Base-by-base conservation (phyloP, 2,797 vertebrate species). In the Microctenopoma lineatum region DNA sequence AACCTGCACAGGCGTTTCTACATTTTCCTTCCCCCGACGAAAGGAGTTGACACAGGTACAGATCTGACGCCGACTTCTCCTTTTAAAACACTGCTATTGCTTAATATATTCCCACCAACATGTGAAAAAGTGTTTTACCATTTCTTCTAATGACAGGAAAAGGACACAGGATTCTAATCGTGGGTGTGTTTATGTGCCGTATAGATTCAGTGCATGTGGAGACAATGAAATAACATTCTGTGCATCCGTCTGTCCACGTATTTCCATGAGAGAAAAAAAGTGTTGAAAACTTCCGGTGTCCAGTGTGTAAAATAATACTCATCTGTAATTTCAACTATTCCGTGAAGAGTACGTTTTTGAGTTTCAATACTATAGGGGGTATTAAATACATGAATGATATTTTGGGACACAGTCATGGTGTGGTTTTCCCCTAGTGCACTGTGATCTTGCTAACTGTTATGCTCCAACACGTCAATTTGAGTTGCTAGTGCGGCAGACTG, bases 91-190 rank as follows among this genome's bases (percentile, higher is more conserved):
- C 75, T 87, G 83, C 90, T 90, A 81, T 84, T 77, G 75, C 32
- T 34, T 34, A 34, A 34, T 34, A 34, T 8, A 34, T 82, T 78
- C 80, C 68, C 73, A 67, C 67, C 60, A 83, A 83, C 83, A 53
- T 84, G 84, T 86, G 84, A 90, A 89, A 92, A 89, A 88, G 55
- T 73, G 84, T 88, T 89, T 78, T 66, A 80, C 71, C 79, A 50
- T 51, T 48, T 25, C 48, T 70, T 87, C 84, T 86, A 45, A 62
- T 72, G 75, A 71, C 51, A 59, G 62, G 32, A 65, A 70, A 51
- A 51, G 12, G 51, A 63, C 18, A 54, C 34, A 48, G 29, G 36
- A 44, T 12, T 58, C 18, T 36, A 42, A 18, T 2, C 4, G 14
- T 45, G 9, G 45, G 10, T 47, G 45, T 12, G 44, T 18, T 44